These are phyloP conservation scores for Alectura lathami DNA, from an alignment of 2,113 vertebrate species.

Conservation along the genomic window DNA sequence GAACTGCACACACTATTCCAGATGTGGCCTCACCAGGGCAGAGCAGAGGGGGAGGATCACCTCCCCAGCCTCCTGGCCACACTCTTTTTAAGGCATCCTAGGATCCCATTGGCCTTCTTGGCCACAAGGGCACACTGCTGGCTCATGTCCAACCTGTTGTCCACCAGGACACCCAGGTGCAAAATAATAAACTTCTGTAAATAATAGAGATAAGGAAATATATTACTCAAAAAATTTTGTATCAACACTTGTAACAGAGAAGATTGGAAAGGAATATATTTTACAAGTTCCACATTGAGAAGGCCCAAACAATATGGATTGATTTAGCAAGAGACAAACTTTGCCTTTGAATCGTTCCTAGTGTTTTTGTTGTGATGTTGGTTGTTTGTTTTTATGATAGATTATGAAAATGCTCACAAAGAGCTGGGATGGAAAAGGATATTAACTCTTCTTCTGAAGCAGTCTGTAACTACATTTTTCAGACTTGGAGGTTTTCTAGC, in stretches of 20 bases:
- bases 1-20: no score
- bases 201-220: background rate
- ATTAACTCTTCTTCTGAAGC: background rate
- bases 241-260: background rate
- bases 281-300: background rate
- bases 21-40: no score
- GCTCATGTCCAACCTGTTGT: no score
- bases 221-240: background rate
- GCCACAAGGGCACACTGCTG: no score
- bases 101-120: no score
- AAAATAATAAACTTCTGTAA: background rate
- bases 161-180: no score
- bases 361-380: background rate
- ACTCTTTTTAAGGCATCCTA: no score
- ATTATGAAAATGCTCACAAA: background rate
- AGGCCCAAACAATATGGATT: background rate
- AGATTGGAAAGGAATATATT: background rate
- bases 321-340: background rate
- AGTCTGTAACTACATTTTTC: background rate
- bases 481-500: background rate
- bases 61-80: no score
- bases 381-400: background rate
- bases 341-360: background rate
- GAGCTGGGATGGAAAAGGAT: background rate
- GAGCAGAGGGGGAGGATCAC: no score